Evolutionary conservation across 2,888 invertebrate genomes (phyloP), one percentile per base, ranked within the genome.

Genomic region (Diabrotica balteata): DNA sequence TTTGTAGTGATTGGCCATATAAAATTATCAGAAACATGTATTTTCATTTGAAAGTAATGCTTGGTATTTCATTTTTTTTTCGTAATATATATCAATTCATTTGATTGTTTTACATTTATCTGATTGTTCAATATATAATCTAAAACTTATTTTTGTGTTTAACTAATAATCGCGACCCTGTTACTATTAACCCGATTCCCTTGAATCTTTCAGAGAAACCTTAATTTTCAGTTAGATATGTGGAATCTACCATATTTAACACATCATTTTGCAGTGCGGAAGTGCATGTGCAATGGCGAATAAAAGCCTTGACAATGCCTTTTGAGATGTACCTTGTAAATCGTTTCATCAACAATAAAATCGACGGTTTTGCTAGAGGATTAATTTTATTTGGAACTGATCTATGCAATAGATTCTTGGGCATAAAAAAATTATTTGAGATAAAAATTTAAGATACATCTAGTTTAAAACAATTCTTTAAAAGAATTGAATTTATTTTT

Each of bases 221-320:
- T 58, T 8, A 51, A 52, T 64, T 52, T 64, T 64, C 32, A 9
- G 47, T 63, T 32, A 49, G 44, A 63, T 17, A 45, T 32, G 32
- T 32, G 32, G 32, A 32, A 32, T 63, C n/a, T 52, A 57, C 52
- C 10, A 46, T 59, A 47, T 59, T 64, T 59, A 58, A 42, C 32
- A 55, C 47, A 55, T 32, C 32, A 32, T 61, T 45, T 22, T 52
- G 52, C 9, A 44, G 58, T 64, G 52, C 49, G 64, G 59, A 64
- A 59, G 52, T 59, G 42, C 52, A 58, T 42, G 44, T 52, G 22
- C 22, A 45, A 63, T 63, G 57, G 51, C 45, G 11, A 59, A n/a
- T 46, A 11, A 59, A 53, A 63, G 50, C 64, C 64, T 59, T 64
- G 64, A 17, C 11, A 64, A 64, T 45, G 46, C 58, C 64, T 64